Evolutionary conservation across 2,113 vertebrate genomes (phyloP).

Genomic region (Synchiropus splendidus): DNA sequence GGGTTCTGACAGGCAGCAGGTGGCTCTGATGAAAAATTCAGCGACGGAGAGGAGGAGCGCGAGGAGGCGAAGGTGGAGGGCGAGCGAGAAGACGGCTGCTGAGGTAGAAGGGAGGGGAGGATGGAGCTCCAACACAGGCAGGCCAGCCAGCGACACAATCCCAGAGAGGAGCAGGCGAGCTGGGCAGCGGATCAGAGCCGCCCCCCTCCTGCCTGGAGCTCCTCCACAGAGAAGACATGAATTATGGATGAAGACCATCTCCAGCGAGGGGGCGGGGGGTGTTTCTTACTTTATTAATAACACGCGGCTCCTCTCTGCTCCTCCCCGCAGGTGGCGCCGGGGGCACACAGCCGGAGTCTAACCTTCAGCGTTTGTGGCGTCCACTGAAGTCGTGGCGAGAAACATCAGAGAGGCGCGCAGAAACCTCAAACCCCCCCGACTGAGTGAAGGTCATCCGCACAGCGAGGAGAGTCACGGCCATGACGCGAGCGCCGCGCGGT

Average conservation of each 20-base stretch:
- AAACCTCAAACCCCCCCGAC: too few species aligned
- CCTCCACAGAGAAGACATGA: slow-evolving; percentile 46
- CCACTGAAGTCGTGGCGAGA: too few species aligned
- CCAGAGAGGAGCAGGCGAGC: slow-evolving; percentile 19
- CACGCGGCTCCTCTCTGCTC: slow-evolving; percentile 30
- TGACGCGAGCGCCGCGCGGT: too few species aligned
- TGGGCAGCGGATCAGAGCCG: slow-evolving; percentile 45
- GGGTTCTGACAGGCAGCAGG: slow-evolving; percentile 60
- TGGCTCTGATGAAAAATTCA: slow-evolving; percentile 64
- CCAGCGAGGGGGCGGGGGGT: slow-evolving; percentile 15
- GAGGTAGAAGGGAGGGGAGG: slow-evolving; percentile 7
- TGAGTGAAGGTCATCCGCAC: too few species aligned
- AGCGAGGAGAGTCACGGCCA: too few species aligned
- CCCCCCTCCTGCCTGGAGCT: slow-evolving; percentile 36
- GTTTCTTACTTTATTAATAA: slow-evolving; percentile 43
- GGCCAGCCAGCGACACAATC: slow-evolving; percentile 24
- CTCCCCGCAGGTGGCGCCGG: neutral
- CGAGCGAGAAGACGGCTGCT: neutral
- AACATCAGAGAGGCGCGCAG: too few species aligned
- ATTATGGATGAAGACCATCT: too few species aligned
- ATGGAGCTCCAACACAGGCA: slow-evolving; percentile 32
- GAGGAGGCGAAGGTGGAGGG: slow-evolving; percentile 12
- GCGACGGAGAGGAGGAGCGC: slow-evolving; percentile 13
- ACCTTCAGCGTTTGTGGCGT: too few species aligned
- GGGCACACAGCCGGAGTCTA: too few species aligned